A percentile compares a stretch with the other conserved stretches of the same genome.
Conservation (phyloP, 35 echinoderm and acorn worm genomes). For the Patiria miniata region DNA sequence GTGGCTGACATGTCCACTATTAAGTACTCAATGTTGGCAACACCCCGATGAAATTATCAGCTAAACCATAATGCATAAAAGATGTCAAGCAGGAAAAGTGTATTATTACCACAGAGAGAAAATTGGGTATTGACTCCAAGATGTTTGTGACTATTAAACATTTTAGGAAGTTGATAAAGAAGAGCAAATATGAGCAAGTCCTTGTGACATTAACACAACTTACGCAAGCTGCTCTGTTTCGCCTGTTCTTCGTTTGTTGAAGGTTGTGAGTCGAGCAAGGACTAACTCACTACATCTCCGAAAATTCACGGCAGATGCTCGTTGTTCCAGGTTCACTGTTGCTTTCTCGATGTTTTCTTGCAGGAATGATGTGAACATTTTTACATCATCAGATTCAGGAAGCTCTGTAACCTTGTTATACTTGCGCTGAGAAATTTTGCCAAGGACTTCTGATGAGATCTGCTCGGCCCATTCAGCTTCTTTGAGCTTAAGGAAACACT, state of each 20-base stretch:
- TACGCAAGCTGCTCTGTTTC: constrained; percentile 47
- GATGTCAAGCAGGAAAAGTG: too few species aligned
- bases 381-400: constrained; percentile 41
- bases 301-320: constrained; percentile 26
- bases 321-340: background rate
- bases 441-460: constrained; percentile 17
- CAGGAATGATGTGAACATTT: constrained; percentile 43
- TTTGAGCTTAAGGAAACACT: constrained; percentile 35
- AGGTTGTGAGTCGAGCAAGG: constrained; percentile 44
- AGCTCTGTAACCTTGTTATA: constrained; percentile 43
- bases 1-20: too few species aligned
- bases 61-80: too few species aligned
- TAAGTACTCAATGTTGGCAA: too few species aligned
- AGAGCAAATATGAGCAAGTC: too few species aligned
- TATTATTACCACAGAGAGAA: too few species aligned
- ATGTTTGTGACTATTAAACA: too few species aligned
- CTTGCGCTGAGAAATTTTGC: constrained; percentile 22
- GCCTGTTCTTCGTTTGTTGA: constrained; percentile 53
- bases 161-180: too few species aligned
- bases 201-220: too few species aligned
- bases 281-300: constrained; percentile 32
- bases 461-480: constrained; percentile 49
- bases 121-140: too few species aligned
- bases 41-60: too few species aligned
- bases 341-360: background rate